A percentile compares a stretch with the other conserved stretches of the same genome.
Conservation (phyloP, 2,113 vertebrate species). For the Ceyx melanurus region DNA sequence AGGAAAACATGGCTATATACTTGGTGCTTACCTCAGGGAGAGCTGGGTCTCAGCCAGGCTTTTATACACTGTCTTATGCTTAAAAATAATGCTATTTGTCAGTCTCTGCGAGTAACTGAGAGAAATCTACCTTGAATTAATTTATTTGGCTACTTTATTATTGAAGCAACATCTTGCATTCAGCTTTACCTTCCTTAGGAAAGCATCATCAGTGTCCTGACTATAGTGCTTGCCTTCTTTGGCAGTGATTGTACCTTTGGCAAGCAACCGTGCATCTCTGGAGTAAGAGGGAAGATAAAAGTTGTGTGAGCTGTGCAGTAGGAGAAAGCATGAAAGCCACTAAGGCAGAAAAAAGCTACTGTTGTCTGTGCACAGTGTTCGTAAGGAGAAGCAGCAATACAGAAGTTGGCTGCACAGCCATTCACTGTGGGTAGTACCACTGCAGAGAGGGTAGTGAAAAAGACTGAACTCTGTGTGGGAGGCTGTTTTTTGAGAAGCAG, state of each 20-base stretch:
- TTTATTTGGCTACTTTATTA: not conserved
- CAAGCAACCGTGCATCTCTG: not conserved
- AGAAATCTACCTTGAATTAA: not conserved
- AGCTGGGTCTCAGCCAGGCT: not conserved
- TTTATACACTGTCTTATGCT: not conserved
- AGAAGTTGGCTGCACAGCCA: fast-evolving
- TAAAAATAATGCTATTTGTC: not conserved
- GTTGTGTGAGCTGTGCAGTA: not conserved
- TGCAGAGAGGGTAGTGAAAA: not conserved
- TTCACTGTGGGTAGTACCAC: not conserved
- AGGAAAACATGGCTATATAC: not conserved
- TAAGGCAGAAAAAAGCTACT: not conserved
- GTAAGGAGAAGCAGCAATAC: not conserved
- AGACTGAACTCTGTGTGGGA: not conserved
- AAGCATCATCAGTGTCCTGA: not conserved
- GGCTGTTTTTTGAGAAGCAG: not conserved
- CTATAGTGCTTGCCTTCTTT: not conserved
- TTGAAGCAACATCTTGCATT: not conserved
- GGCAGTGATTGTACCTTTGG: not conserved
- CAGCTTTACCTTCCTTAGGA: not conserved
- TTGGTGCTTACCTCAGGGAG: not conserved
- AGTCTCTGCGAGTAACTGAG: not conserved
- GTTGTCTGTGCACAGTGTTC: not conserved
- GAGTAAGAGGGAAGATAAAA: not conserved
- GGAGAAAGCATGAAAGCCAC: not conserved